Percentiles rank a stretch among this genome's conserved stretches.
Evolutionary conservation across 2,797 vertebrate genomes (phyloP).

Genomic region (Tragopan temminckii): DNA sequence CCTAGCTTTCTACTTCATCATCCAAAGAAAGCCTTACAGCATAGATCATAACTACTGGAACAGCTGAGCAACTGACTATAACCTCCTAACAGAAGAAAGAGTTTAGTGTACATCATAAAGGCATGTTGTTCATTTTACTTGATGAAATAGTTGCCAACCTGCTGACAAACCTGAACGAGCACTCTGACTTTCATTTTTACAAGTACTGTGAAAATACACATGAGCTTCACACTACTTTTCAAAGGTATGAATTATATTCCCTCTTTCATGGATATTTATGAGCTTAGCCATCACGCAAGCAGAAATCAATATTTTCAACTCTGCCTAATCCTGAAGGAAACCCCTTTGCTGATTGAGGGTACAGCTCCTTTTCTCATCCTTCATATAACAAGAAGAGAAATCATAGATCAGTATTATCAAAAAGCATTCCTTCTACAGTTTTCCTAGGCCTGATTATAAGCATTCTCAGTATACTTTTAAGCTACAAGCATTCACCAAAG

Average conservation of each 20-base stretch:
- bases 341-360: background rate
- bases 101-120: rapidly evolving
- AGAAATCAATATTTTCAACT: background rate
- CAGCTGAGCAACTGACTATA: background rate
- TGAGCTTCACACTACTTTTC: background rate
- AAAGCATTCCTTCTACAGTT: background rate
- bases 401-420: background rate
- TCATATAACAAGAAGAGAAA: background rate
- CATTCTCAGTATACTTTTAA: background rate
- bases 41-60: background rate
- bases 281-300: background rate
- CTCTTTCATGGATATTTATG: background rate
- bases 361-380: background rate
- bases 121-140: background rate
- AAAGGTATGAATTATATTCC: background rate
- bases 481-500: rapidly evolving
- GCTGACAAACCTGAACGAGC: background rate
- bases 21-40: background rate
- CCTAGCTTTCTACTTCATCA: background rate
- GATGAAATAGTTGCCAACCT: background rate
- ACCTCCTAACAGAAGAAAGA: background rate
- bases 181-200: background rate
- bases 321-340: background rate
- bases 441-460: background rate
- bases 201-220: background rate